A percentile compares a stretch with the other conserved stretches of the same genome.
These are phyloP conservation scores for Ophraella communa DNA, from an alignment of 2,888 invertebrate genomes.

Conservation along the genomic window DNA sequence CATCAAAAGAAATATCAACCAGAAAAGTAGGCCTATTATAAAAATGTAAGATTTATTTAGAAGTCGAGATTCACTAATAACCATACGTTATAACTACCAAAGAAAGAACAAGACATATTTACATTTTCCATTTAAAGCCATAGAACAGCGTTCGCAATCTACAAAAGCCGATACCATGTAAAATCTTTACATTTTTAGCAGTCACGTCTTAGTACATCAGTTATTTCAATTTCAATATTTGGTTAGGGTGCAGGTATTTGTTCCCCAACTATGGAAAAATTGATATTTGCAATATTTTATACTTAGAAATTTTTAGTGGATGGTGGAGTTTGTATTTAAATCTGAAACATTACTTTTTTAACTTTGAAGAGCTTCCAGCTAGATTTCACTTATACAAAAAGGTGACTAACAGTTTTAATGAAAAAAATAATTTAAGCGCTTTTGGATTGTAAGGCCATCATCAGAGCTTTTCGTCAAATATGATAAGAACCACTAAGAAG, in stretches of 20 bases:
- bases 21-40: neutral
- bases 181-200: neutral
- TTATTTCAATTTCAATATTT: constrained; percentile 24
- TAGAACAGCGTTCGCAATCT: neutral
- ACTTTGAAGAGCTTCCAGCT: too few relatives aligned
- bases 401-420: too few relatives aligned
- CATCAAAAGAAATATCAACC: neutral
- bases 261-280: too few relatives aligned
- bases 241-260: neutral
- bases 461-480: too few relatives aligned
- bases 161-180: neutral
- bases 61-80: neutral
- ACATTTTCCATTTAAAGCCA: neutral
- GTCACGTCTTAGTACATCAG: neutral
- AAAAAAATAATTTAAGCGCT: too few relatives aligned
- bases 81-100: neutral
- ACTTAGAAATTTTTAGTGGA: too few relatives aligned
- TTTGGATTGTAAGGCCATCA: too few relatives aligned
- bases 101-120: neutral
- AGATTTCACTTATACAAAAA: too few relatives aligned
- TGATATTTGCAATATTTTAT: too few relatives aligned
- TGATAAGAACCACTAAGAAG: too few relatives aligned
- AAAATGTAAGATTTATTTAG: neutral
- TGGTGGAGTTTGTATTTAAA: too few relatives aligned
- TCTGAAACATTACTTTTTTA: too few relatives aligned